These are phyloP conservation scores for Lasioglossum oenotherae DNA, from an alignment of 2,888 invertebrate genomes.

Conservation along the genomic window DNA sequence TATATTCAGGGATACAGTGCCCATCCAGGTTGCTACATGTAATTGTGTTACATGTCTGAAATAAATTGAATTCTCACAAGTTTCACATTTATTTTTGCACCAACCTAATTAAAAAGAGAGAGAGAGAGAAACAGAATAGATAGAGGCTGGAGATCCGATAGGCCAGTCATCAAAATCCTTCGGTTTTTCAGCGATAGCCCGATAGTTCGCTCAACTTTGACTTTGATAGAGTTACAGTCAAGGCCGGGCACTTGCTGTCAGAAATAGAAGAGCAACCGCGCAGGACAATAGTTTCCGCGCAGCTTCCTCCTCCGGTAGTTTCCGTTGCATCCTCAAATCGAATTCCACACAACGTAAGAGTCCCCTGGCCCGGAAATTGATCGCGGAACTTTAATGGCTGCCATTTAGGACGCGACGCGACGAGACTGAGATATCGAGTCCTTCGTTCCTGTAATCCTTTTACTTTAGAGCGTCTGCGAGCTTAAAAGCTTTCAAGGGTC, in stretches of 20 bases:
- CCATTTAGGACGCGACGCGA: slow-evolving; percentile 36
- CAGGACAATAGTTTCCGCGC: slow-evolving; percentile 38
- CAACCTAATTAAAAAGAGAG: not conserved
- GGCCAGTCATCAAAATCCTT: not conserved
- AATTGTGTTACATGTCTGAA: no score
- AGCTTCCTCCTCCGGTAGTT: slow-evolving; percentile 21
- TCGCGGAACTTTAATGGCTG: slow-evolving; percentile 43
- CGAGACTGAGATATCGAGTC: slow-evolving; percentile 13
- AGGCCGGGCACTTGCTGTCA: slow-evolving; percentile 35
- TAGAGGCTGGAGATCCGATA: not conserved
- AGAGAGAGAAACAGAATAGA: not conserved
- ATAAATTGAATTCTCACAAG: no score
- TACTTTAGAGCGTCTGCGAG: not conserved
- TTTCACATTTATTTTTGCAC: not conserved
- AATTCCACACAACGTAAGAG: not conserved
- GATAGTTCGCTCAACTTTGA: slow-evolving; percentile 55
- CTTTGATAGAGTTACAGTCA: slow-evolving; percentile 37
- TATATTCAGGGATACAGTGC: no score
- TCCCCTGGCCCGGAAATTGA: slow-evolving; percentile 30
- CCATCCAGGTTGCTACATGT: no score
- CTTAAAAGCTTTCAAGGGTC: slow-evolving; percentile 16
- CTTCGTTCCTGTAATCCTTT: slow-evolving; percentile 8
- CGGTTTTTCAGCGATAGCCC: slow-evolving; percentile 8
- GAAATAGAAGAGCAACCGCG: slow-evolving; percentile 37
- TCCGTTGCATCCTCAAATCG: slow-evolving; percentile 40